A percentile compares a stretch with the other conserved stretches of the same genome.
Evolutionary conservation across 2,888 invertebrate species (phyloP).

Genomic region (Agonum fuliginosum): DNA sequence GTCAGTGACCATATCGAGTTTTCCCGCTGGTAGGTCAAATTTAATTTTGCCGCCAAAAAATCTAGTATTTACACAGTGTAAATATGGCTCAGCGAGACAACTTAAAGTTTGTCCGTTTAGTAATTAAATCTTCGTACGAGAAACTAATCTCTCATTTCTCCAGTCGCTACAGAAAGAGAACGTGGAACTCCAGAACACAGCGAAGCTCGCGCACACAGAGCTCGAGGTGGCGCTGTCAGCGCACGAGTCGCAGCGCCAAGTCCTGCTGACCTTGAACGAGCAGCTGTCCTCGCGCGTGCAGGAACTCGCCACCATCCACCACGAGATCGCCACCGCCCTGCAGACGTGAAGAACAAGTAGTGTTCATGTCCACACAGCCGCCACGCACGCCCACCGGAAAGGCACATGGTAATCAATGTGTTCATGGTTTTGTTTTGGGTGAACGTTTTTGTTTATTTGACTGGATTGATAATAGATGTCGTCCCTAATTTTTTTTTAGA

Average conservation of each 20-base stretch:
- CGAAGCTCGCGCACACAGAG: constrained; percentile 86
- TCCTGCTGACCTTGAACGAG: constrained; percentile 87
- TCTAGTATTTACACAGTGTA: no score
- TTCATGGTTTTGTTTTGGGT: constrained; percentile 34
- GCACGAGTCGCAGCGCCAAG: constrained; percentile 88
- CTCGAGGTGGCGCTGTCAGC: constrained; percentile 86
- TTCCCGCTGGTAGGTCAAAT: no score
- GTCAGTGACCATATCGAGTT: no score
- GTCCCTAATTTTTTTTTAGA: no score
- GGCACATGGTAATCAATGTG: constrained; percentile 56
- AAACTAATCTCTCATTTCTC: background rate
- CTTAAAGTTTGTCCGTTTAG: no score
- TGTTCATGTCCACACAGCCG: background rate
- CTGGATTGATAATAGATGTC: no score
- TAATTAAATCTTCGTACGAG: no score
- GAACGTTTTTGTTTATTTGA: no score
- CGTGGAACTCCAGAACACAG: constrained; percentile 79
- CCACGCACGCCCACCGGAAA: constrained; percentile 1
- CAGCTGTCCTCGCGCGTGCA: constrained; percentile 88
- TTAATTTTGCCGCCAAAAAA: no score
- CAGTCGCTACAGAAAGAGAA: constrained; percentile 79
- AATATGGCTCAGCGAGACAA: no score
- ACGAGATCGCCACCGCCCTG: constrained; percentile 87
- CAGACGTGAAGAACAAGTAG: constrained; percentile 78
- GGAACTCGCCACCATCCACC: constrained; percentile 87